These are phyloP conservation scores for Montipora sp. DNA, from an alignment of 64 coral and sea anemone species.

Conservation along the genomic window DNA sequence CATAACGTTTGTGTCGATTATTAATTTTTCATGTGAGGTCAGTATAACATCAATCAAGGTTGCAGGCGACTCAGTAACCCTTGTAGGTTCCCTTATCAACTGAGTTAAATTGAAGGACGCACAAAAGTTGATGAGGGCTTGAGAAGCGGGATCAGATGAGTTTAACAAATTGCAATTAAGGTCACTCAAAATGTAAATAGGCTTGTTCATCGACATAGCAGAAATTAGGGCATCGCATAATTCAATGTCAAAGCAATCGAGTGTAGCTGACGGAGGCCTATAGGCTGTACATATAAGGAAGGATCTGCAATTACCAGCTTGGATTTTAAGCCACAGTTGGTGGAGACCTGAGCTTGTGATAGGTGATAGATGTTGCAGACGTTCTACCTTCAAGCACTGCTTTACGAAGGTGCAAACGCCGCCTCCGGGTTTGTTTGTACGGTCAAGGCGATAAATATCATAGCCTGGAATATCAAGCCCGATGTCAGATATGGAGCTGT, in stretches of 20 bases:
- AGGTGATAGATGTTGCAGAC: not conserved
- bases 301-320: not conserved
- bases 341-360: not conserved
- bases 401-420: not conserved
- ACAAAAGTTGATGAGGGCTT: constrained; percentile 1
- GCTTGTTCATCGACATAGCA: constrained; percentile 43
- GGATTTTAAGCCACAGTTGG: constrained; percentile 10
- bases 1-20: not conserved
- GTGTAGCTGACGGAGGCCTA: not conserved
- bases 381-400: not conserved
- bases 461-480: not conserved
- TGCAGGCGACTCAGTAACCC: constrained; percentile 10
- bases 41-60: constrained; percentile 2
- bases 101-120: constrained; percentile 11
- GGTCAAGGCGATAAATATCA: not conserved
- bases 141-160: not conserved
- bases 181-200: constrained; percentile 56
- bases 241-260: constrained; percentile 50
- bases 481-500: not conserved
- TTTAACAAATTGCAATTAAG: constrained; percentile 61
- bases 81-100: constrained; percentile 2
- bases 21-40: not conserved
- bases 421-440: not conserved
- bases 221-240: constrained; percentile 51
- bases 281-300: constrained; percentile 46